phyloP scores from a whole-genome alignment of 2,888 invertebrate genomes.

The Hydraecia micacea region DNA sequence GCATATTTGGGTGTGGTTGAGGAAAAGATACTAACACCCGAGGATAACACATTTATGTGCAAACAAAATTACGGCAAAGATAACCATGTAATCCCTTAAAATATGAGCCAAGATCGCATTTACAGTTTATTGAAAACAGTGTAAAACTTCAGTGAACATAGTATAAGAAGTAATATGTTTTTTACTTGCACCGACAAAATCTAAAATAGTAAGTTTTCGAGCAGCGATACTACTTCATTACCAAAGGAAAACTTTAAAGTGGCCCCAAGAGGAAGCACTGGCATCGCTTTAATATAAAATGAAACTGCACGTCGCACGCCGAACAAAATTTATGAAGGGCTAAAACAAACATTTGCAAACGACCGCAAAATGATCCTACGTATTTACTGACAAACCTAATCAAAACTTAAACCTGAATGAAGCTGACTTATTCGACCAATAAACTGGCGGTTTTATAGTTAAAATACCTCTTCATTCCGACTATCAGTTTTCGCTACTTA shows the following conservation, averaged over 20 bases:
- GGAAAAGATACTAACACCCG: conserved; percentile 11
- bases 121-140: background rate
- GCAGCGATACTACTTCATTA: conserved; percentile 40
- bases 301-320: conserved; percentile 22
- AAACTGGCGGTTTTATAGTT: conserved; percentile 46
- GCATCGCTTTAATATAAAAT: conserved; percentile 38
- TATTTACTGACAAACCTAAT: conserved; percentile 40
- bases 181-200: conserved; percentile 17
- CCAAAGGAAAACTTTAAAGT: conserved; percentile 58
- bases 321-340: conserved; percentile 18
- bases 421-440: conserved; percentile 49
- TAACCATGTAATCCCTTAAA: background rate
- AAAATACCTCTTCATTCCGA: conserved; percentile 59
- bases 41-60: conserved; percentile 5
- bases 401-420: conserved; percentile 43
- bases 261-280: conserved; percentile 19
- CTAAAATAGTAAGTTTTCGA: conserved; percentile 35
- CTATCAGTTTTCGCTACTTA: conserved; percentile 79
- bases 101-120: background rate
- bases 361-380: conserved; percentile 19
- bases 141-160: background rate
- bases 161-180: background rate
- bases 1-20: conserved; percentile 15
- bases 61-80: background rate
- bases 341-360: conserved; percentile 41